Base-by-base conservation (phyloP, 2,797 vertebrate species). In the Sorex maritimensis region DNA sequence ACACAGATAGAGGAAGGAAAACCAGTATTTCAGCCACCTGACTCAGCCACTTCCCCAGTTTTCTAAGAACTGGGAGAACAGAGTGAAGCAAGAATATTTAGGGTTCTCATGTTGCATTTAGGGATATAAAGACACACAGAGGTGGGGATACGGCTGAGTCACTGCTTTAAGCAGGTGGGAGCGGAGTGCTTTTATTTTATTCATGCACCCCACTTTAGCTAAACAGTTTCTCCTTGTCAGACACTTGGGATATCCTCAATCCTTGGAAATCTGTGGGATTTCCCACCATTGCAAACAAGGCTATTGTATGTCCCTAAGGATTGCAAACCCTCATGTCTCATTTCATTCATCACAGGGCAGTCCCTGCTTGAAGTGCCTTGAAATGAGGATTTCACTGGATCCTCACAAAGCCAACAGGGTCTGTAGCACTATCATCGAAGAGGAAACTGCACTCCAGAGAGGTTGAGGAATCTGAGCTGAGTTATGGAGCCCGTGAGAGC, bases 41-140 rank as follows among this genome's bases (percentile, higher is more conserved):
- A 6, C 19, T 10, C 12, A 26, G 34, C 34, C 67, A 63, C 23
- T 21, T 23, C 78, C 41, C 95, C 26, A 49, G 73, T 74, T 90
- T 92, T 89, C 73, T 86, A 94, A 88, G 65, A 96, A 72, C 0
- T 24, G 34, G 15, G 21, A 91, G 52, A 41, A 58, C 17, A 95
- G 23, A 82, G 21, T 5, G 15, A 38, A 91, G 46, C 58, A 38
- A 67, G 6, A 75, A 67, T 5, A 11, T 58, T 72, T 63, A 46
- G 44, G 38, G 24, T 55, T 41, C 30, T 71, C 21, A 9, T 23
- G 28, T 30, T 90, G 68, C 28, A 17, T 44, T 86, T 69, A 80
- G 74, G 67, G 71, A 78, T 10, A 63, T 1, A 23, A 6, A 41
- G 68, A 73, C 23, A 46, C 1, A 24, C 4, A 1, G 15, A 55